Percentiles rank a stretch among this genome's conserved stretches.
Evolutionary conservation across 2,797 vertebrate genomes (phyloP).

Genomic region (Lophius americanus): DNA sequence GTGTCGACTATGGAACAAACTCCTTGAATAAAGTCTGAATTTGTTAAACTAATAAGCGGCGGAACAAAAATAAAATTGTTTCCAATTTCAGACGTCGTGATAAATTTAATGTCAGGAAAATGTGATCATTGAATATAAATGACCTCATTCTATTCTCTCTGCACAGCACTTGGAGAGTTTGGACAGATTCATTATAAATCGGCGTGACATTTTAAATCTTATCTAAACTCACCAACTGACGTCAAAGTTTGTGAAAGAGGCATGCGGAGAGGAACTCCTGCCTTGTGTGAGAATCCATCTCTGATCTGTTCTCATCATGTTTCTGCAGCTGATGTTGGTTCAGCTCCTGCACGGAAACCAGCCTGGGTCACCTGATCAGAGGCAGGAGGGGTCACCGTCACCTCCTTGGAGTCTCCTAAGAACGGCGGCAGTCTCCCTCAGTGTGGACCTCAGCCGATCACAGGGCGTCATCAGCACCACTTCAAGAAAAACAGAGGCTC

Average conservation of each 20-base stretch:
- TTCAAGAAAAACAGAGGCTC: background rate
- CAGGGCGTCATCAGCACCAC: slow-evolving; percentile 18
- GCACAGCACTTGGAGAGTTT: too few species aligned
- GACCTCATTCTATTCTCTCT: too few species aligned
- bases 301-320: background rate
- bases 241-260: too few species aligned
- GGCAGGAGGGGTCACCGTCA: background rate
- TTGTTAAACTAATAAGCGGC: too few species aligned
- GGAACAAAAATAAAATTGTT: background rate
- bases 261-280: too few species aligned
- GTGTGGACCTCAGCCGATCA: slow-evolving; percentile 34
- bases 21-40: too few species aligned
- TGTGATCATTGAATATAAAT: too few species aligned
- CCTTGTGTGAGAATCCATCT: too few species aligned
- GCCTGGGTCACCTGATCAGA: background rate
- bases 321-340: slow-evolving; percentile 21
- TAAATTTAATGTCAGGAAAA: background rate
- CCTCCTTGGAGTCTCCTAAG: background rate
- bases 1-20: too few species aligned
- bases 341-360: background rate
- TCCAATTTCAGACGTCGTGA: background rate
- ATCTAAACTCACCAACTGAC: background rate
- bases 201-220: slow-evolving; percentile 30
- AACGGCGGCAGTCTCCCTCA: background rate
- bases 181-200: background rate